These are phyloP conservation scores for Scaptomyza tumidula DNA, from an alignment of 2,888 invertebrate species.

Conservation along the genomic window DNA sequence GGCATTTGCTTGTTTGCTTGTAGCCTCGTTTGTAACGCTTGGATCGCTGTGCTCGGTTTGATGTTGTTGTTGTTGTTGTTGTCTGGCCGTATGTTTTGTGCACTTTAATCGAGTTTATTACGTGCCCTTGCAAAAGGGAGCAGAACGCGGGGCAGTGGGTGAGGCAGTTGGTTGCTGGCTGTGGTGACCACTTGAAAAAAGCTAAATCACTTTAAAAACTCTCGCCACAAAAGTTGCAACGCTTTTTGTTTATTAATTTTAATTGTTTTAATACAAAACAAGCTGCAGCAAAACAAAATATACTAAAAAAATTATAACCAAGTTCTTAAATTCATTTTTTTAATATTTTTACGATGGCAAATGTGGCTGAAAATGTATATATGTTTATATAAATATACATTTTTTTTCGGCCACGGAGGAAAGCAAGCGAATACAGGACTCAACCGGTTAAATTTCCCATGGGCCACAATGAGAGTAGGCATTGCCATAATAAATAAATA, in stretches of 20 bases:
- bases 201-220: constrained; percentile 61
- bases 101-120: constrained; percentile 78
- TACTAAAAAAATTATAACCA: constrained; percentile 25
- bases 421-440: constrained; percentile 6
- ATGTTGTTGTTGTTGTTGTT: constrained; percentile 38
- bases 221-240: constrained; percentile 53
- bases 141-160: neutral
- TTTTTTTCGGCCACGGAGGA: neutral
- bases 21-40: constrained; percentile 33
- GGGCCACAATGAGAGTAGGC: constrained; percentile 13
- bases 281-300: constrained; percentile 20
- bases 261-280: constrained; percentile 59
- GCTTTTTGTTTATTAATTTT: constrained; percentile 69
- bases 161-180: neutral
- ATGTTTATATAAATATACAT: too few species aligned
- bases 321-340: constrained; percentile 26
- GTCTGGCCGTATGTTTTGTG: constrained; percentile 67
- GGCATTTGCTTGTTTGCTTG: constrained; percentile 44
- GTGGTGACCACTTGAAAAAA: constrained; percentile 25
- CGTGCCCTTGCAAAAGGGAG: constrained; percentile 44
- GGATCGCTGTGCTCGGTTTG: constrained; percentile 38
- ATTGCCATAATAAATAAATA: constrained; percentile 9
- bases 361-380: constrained; percentile 21
- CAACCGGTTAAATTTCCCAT: constrained; percentile 31
- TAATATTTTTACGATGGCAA: constrained; percentile 7